Evolutionary conservation across 2,888 invertebrate species (phyloP), one percentile per base, ranked within the genome.

Genomic region (Ophion costatus): DNA sequence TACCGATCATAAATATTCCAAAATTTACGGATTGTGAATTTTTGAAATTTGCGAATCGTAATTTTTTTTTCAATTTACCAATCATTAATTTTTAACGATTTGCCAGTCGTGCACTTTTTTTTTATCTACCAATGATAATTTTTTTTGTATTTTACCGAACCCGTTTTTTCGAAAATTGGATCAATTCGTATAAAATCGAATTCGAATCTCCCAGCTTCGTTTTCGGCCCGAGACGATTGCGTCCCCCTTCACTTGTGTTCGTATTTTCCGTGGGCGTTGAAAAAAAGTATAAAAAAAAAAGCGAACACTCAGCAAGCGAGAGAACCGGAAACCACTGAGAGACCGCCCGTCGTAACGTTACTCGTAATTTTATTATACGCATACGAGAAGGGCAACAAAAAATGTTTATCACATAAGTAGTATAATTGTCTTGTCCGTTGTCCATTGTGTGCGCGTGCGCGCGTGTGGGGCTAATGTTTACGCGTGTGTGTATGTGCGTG

Each of bases 391-490:
- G 38, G 42, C 10, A n/a, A n/a, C 17, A 42, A 14, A 24, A 42
- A 73, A 61, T 11, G 38, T 22, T 59, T 6, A 63, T 42, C 10
- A 45, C 63, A 70, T 24, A 51, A 45, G 45, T 63, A 80, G 76
- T 77, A 64, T 45, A 45, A 77, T 29, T 85, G 85, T 82, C 75
- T 82, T 80, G 85, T 85, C 82, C 56, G 77, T 33, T 80, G 85
- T 85, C 85, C 82, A 80, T 73, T 73, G 82, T 84, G 76, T 45
- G 20, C 14, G 61, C 20, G 61, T 61, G 61, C 20, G 61, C 22
- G 24, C 9, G 61, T 22, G 24, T 81, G 86, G 82, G 83, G 77
- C 80, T 83, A 75, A 84, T 86, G 83, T 67, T 75, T 83, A 81
- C 81, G 86, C 83, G 29, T 84, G 24, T 85, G 42, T 82, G 80